Percentiles rank a stretch among this genome's conserved stretches.
phyloP scores from a whole-genome alignment of 2,113 vertebrate species.

The Myxocyprinus asiaticus region DNA sequence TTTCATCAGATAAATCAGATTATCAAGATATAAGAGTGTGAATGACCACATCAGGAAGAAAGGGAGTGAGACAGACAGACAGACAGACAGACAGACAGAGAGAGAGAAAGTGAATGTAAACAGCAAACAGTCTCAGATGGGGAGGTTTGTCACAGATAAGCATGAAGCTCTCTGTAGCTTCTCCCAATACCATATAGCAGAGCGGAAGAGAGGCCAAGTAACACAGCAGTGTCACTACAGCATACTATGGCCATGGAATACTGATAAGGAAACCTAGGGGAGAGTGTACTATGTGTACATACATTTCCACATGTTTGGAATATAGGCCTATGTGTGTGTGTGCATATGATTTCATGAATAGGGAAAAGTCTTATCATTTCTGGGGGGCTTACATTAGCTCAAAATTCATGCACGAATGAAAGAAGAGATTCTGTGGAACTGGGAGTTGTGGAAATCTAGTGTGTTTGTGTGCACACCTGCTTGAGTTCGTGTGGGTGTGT shows the following conservation, averaged over 20 bases:
- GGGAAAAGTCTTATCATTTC: not conserved
- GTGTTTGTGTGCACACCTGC: conserved; percentile 1
- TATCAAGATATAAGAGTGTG: conserved; percentile 2
- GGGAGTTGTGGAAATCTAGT: not conserved
- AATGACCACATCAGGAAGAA: not conserved
- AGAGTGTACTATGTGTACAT: not conserved
- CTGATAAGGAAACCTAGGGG: conserved; percentile 37
- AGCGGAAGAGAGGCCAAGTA: conserved; percentile 45
- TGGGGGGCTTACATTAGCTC: not conserved
- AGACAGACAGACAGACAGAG: not conserved
- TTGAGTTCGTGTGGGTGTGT: conserved; percentile 19
- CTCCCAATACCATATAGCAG: conserved; percentile 28
- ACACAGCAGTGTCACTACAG: conserved; percentile 43
- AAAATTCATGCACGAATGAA: not conserved
- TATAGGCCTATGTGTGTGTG: conserved; percentile 23
- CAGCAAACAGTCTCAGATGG: conserved; percentile 31
- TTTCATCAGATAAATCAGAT: conserved; percentile 12
- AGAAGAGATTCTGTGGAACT: not conserved
- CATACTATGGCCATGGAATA: conserved; percentile 47
- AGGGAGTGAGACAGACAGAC: not conserved
- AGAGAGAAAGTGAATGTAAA: not conserved
- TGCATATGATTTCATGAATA: not conserved
- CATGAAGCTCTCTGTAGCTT: conserved; percentile 41
- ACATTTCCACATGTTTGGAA: conserved; percentile 13
- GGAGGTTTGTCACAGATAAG: conserved; percentile 52